phyloP scores from a whole-genome alignment of 2,888 invertebrate species.

The Priocnemis perturbator region DNA sequence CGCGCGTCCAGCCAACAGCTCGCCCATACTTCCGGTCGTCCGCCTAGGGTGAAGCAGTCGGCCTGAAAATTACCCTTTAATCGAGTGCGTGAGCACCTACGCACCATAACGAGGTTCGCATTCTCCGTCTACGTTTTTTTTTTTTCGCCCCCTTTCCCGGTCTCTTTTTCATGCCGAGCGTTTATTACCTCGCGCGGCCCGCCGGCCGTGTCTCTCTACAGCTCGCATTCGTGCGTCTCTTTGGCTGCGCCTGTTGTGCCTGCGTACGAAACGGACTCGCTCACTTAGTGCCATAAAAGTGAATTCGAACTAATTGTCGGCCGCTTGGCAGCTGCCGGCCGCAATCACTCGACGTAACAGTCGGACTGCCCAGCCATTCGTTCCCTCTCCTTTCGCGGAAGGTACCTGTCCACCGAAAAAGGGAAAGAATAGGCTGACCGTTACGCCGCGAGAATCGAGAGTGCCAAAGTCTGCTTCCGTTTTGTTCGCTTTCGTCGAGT shows the following conservation, averaged over 20 bases:
- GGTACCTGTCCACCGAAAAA: neutral
- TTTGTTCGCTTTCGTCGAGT: neutral
- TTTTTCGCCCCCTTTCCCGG: neutral
- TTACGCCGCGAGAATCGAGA: neutral
- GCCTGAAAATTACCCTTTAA: constrained; percentile 50
- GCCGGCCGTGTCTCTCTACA: no score
- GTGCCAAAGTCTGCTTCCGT: neutral
- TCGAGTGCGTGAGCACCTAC: constrained; percentile 34
- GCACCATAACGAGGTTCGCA: constrained; percentile 25
- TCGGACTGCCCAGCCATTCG: constrained; percentile 16
- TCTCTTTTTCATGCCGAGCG: neutral
- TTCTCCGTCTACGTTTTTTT: constrained; percentile 4
- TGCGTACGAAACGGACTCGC: neutral
- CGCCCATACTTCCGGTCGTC: constrained; percentile 21
- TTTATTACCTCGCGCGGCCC: no score
- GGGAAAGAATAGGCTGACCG: neutral
- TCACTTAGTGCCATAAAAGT: constrained; percentile 51
- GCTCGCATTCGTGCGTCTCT: no score
- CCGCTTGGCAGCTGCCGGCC: constrained; percentile 56
- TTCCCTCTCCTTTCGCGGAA: constrained; percentile 1
- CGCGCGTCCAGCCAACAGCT: constrained; percentile 5
- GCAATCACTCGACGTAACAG: constrained; percentile 28
- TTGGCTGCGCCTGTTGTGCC: constrained; percentile 8
- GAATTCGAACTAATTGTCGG: constrained; percentile 57
- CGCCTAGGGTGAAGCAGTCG: constrained; percentile 24